These are phyloP conservation scores for Dione vanillae DNA, from an alignment of 2,888 invertebrate species.

Conservation along the genomic window DNA sequence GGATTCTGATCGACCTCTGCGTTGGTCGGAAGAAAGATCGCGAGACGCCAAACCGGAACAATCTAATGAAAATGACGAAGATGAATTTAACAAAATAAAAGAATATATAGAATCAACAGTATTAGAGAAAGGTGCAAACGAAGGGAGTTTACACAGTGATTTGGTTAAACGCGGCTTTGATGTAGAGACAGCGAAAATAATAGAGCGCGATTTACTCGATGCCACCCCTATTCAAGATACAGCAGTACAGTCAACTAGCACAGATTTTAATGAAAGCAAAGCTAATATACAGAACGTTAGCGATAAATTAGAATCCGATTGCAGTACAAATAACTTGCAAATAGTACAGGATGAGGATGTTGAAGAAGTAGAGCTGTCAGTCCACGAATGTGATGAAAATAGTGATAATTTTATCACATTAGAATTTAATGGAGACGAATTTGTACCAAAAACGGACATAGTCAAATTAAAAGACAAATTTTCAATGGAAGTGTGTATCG, in stretches of 20 bases:
- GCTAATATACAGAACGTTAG: conserved; percentile 31
- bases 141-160: conserved; percentile 65
- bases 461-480: conserved; percentile 71
- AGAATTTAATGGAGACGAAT: conserved; percentile 58
- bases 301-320: conserved; percentile 49
- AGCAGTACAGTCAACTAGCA: conserved; percentile 39
- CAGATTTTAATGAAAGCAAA: conserved; percentile 24
- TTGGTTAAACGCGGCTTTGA: conserved; percentile 77
- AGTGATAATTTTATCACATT: conserved; percentile 62
- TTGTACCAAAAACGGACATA: conserved; percentile 48
- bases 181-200: conserved; percentile 73
- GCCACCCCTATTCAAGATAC: conserved; percentile 54
- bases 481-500: conserved; percentile 75
- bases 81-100: conserved; percentile 72
- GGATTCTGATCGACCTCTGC: conserved; percentile 66
- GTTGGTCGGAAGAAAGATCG: conserved; percentile 76
- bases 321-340: conserved; percentile 52
- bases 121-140: conserved; percentile 44
- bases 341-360: conserved; percentile 58
- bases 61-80: conserved; percentile 51
- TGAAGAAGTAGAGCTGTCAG: conserved; percentile 67
- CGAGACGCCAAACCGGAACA: conserved; percentile 63
- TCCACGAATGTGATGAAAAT: conserved; percentile 66
- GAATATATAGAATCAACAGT: conserved; percentile 66
- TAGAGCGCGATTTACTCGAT: conserved; percentile 75